Percentiles rank a stretch among this genome's conserved stretches.
Evolutionary conservation across 1,140 invertebrate species (phyloP).

Genomic region (Ips typographus): DNA sequence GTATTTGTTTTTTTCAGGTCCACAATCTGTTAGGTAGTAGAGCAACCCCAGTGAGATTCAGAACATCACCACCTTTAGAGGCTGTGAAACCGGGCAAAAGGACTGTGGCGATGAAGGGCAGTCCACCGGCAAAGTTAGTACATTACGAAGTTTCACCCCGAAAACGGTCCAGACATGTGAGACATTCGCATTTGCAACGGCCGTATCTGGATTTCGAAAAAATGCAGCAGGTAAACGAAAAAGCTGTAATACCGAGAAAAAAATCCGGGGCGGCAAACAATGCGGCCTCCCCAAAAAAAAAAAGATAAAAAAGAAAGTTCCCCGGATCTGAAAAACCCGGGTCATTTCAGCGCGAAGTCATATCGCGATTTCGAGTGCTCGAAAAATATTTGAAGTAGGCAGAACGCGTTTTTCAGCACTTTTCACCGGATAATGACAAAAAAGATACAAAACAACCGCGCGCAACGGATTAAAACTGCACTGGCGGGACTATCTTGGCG

Average conservation of each 20-base stretch:
- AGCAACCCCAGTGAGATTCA: slow-evolving; percentile 81
- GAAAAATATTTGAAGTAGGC: slow-evolving; percentile 37
- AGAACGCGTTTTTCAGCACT: slow-evolving; percentile 32
- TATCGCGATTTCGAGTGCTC: slow-evolving; percentile 34
- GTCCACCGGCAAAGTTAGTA: slow-evolving; percentile 74
- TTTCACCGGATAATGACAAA: slow-evolving; percentile 37
- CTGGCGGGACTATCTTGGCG: slow-evolving; percentile 12
- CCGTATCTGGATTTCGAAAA: slow-evolving; percentile 94
- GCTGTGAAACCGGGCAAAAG: slow-evolving; percentile 74
- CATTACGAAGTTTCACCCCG: slow-evolving; percentile 65
- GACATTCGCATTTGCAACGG: slow-evolving; percentile 68
- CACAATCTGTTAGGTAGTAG: slow-evolving; percentile 53
- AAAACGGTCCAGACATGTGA: slow-evolving; percentile 63
- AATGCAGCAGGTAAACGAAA: slow-evolving; percentile 80
- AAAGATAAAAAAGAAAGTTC: slow-evolving; percentile 12
- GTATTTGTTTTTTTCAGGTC: slow-evolving; percentile 35
- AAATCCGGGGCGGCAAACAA: slow-evolving; percentile 12
- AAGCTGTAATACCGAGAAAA: slow-evolving; percentile 2
- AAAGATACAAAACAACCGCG: slow-evolving; percentile 35
- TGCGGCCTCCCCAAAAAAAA: slow-evolving; percentile 9
- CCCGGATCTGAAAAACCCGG: slow-evolving; percentile 16
- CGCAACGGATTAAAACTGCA: slow-evolving; percentile 24
- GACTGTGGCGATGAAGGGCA: slow-evolving; percentile 52
- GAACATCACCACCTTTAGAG: slow-evolving; percentile 84
- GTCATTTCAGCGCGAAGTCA: slow-evolving; percentile 33